Evolutionary conservation across 2,797 vertebrate species (phyloP), one percentile per base, ranked within the genome.

Genomic region (Lophotriccus pileatus): DNA sequence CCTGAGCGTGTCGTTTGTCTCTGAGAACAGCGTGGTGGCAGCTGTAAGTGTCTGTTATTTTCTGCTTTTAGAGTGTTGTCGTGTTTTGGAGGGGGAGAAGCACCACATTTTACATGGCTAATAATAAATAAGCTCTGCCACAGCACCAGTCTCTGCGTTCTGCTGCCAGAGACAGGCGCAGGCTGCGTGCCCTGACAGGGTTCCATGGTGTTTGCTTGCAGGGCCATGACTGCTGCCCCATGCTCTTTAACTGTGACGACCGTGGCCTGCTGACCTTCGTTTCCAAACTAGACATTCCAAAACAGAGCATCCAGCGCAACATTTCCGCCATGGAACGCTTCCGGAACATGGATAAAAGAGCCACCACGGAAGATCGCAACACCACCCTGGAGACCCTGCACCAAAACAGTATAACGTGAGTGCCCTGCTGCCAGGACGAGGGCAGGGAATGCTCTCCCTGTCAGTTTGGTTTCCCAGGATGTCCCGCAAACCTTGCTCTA

Each of bases 251-350:
- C 93, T 99, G 98, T n/a, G 99, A 99, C 25, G 99, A 99, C 34
- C 98, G 98, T 8, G 99, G 99, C 82, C 92, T 97, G 68, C 97
- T 99, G 98, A 99, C 98, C 56, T 99, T 99, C 62, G 98, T 99
- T 95, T 99, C 99, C 23, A 99, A 99, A 97, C 98, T 99, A 18
- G 99, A 99, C 98, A 98, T 99, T 95, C 99, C 99, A 43, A 99
- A 99, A 97, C 99, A 99, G 98, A 99, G 98, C 96, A 99, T 99
- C 96, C 99, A 99, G 94, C 99, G 99, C 97, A 99, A 99, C 90
- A 99, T 99, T 97, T 99, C 99, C 0, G 99, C 99, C 89, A 99
- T 99, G 99, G 99, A 99, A 68, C 99, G 99, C 96, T 99, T 99
- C 98, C 98, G 99, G 84, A 99, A 99, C 98, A 99, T 99, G 99